Conservation (phyloP, 2,888 invertebrate species). For the Dione vanillae region DNA sequence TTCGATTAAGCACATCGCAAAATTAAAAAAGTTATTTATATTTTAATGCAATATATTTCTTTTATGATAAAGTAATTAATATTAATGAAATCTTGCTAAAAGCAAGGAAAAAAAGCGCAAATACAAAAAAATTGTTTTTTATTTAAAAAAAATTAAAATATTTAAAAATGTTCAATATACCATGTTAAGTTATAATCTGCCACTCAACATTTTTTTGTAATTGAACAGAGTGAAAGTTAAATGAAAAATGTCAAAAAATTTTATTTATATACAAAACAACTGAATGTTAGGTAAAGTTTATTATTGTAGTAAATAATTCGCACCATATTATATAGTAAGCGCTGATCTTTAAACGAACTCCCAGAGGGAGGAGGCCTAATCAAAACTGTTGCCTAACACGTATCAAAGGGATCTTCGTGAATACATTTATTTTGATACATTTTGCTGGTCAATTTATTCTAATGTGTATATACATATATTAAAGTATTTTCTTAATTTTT, state of each 20-base stretch:
- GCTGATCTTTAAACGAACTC: slow-evolving; percentile 31
- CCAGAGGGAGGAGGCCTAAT: slow-evolving; percentile 27
- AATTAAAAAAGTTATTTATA: slow-evolving; percentile 5
- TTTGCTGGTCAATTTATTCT: slow-evolving; percentile 9
- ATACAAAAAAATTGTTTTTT: background rate
- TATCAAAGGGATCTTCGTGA: slow-evolving; percentile 31
- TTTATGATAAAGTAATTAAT: background rate
- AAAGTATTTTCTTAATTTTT: background rate
- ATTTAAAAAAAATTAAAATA: too few relatives aligned
- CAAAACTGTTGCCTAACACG: slow-evolving; percentile 37
- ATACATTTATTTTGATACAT: slow-evolving; percentile 24
- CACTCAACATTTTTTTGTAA: too few relatives aligned
- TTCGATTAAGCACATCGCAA: slow-evolving; percentile 4
- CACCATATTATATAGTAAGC: slow-evolving; percentile 26
- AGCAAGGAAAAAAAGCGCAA: background rate
- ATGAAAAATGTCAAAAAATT: too few relatives aligned
- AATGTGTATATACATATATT: background rate
- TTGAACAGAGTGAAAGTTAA: too few relatives aligned
- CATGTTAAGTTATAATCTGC: too few relatives aligned
- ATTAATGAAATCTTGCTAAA: slow-evolving; percentile 1
- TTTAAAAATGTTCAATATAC: too few relatives aligned
- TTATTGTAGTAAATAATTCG: background rate
- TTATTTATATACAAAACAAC: too few relatives aligned
- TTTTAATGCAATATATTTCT: slow-evolving; percentile 11
- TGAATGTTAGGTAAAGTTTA: background rate